These are phyloP conservation scores for Sinocyclocheilus anophthalmus DNA, from an alignment of 2,113 vertebrate genomes.

Conservation along the genomic window DNA sequence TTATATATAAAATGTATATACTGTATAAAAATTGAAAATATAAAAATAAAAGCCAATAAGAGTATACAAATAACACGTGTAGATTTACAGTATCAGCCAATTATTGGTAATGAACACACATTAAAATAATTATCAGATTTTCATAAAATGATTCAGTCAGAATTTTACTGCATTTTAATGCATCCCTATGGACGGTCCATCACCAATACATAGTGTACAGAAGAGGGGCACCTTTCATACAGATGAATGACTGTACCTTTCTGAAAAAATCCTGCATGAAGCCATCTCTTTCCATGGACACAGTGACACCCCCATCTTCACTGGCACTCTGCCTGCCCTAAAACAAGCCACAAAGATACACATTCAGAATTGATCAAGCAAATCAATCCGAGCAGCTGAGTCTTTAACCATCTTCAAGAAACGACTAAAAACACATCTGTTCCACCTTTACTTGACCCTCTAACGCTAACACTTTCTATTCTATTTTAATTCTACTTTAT, in stretches of 20 bases:
- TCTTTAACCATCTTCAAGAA: no score
- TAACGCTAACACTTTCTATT: no score
- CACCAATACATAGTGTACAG: background rate
- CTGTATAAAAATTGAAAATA: background rate
- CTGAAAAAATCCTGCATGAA: slow-evolving; percentile 96
- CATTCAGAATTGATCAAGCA: background rate
- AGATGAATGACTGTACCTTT: slow-evolving; percentile 74
- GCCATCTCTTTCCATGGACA: slow-evolving; percentile 82
- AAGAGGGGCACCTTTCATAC: background rate
- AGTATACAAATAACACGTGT: background rate
- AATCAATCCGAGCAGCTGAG: no score
- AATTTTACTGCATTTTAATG: background rate
- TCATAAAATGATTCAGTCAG: background rate
- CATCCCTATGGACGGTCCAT: background rate
- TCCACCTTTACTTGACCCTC: no score
- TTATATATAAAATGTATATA: no score
- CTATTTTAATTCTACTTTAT: no score
- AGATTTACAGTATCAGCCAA: background rate
- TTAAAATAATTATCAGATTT: background rate
- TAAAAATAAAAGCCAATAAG: background rate
- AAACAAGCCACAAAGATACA: slow-evolving; percentile 5
- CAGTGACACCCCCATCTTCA: slow-evolving; percentile 74
- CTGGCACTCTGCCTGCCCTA: slow-evolving; percentile 80
- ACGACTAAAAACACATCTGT: no score
- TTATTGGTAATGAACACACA: background rate